These are phyloP conservation scores for Doryteuthis pealeii DNA, from an alignment of 1,140 invertebrate genomes.

Conservation along the genomic window DNA sequence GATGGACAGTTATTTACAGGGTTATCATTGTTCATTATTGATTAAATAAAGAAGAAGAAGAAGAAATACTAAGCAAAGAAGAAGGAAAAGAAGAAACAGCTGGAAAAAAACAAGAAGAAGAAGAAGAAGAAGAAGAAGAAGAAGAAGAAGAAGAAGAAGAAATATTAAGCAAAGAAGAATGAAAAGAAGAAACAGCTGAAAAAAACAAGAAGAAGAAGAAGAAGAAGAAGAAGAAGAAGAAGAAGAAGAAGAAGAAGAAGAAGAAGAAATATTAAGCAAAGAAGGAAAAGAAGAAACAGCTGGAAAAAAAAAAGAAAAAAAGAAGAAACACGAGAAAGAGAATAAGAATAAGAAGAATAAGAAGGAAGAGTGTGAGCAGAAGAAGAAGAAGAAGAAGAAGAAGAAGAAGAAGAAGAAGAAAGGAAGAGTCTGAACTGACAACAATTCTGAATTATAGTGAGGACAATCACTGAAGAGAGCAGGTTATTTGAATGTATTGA, in stretches of 20 bases:
- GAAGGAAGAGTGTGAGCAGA: background rate
- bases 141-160: background rate
- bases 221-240: background rate
- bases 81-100: background rate
- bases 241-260: background rate
- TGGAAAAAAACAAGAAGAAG: background rate
- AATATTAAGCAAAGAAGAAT: background rate
- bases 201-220: background rate
- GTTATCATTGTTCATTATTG: too few species aligned
- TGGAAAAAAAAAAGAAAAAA: background rate
- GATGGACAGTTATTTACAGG: too few species aligned
- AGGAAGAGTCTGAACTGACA: background rate
- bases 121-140: background rate
- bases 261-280: background rate
- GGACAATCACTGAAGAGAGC: too few species aligned
- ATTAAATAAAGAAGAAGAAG: background rate
- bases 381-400: too few species aligned
- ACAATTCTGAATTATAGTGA: too few species aligned
- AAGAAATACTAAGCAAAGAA: background rate
- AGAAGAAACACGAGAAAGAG: background rate
- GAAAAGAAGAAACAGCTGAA: background rate
- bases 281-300: background rate
- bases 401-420: background rate
- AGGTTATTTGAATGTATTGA: too few species aligned
- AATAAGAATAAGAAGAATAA: background rate